Evolutionary conservation across 1,140 invertebrate species (phyloP), one percentile per base, ranked within the genome.

Genomic region (Zaprionus camerounensis): DNA sequence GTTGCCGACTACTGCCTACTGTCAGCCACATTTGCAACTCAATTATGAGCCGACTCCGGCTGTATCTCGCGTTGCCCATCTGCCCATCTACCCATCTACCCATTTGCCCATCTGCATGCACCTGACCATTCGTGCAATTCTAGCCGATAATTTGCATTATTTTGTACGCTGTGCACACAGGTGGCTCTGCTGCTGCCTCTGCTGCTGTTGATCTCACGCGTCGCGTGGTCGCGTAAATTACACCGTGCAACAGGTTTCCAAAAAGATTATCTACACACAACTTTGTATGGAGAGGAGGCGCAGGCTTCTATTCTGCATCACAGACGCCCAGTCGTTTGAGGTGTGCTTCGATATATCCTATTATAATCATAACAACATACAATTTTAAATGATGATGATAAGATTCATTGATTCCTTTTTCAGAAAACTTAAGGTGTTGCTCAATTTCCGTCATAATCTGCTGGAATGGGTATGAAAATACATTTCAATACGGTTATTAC

Each of bases 61-160:
- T 46, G 49, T 69, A 68, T 61, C 63, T 51, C 51, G 69, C 34
- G 69, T 55, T 80, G 71, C 75, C 65, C 80, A 79, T 80, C 76
- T 75, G 65, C 76, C 24, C 41, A 44, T 44, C 46, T 49, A 5
- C 46, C 41, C n/a, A 17, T 44, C 2, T 17, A 3, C 15, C 41
- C 41, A 22, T 51, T 38, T 80, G 66, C 75, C 65, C 81, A 80
- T 80, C 81, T 75, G 66, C 77, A 22, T 74, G 80, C 84, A 87
- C 81, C 84, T 87, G 80, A 87, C 84, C 78, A 88, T 81, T 84
- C 78, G 80, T 82, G 83, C 83, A 78, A 87, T 88, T 88, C 83
- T 80, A 81, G 84, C 75, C 71, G 84, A 87, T 87, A 88, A 87
- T 87, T 87, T 87, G 84, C 84, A 87, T 87, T 87, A 88, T 88